Evolutionary conservation across 1,140 invertebrate genomes (phyloP).

Genomic region (Berghia stephanieae): DNA sequence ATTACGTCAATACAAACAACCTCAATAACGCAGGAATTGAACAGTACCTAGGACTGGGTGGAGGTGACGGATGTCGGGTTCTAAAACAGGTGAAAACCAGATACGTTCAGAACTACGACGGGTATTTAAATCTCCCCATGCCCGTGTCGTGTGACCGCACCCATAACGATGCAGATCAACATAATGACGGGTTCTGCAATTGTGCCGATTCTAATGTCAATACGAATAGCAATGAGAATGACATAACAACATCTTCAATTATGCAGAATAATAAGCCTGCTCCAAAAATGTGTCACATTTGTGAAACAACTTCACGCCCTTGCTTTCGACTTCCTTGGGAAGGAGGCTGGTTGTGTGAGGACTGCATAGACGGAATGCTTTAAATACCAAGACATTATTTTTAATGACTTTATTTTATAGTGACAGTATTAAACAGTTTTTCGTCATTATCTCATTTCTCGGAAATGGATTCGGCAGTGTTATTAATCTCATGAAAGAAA

Average conservation of each 20-base stretch:
- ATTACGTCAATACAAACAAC: neutral
- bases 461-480: no score
- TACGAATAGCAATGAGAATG: neutral
- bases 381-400: no score
- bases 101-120: neutral
- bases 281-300: slow-evolving; percentile 13
- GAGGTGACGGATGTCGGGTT: no score
- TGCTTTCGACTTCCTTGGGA: slow-evolving; percentile 28
- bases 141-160: neutral
- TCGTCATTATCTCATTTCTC: no score
- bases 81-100: neutral
- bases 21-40: neutral
- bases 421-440: no score
- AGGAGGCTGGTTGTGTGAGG: slow-evolving; percentile 30
- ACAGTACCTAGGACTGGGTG: neutral
- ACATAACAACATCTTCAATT: neutral
- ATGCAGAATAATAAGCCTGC: neutral
- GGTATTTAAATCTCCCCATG: neutral
- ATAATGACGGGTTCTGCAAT: slow-evolving; percentile 16
- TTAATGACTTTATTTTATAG: no score
- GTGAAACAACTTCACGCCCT: neutral
- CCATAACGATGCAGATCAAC: neutral
- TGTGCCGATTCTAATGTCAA: neutral
- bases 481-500: no score
- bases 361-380: slow-evolving; percentile 21